These are phyloP conservation scores for Neodiprion pinetum DNA, from an alignment of 1,140 invertebrate genomes.

Conservation along the genomic window DNA sequence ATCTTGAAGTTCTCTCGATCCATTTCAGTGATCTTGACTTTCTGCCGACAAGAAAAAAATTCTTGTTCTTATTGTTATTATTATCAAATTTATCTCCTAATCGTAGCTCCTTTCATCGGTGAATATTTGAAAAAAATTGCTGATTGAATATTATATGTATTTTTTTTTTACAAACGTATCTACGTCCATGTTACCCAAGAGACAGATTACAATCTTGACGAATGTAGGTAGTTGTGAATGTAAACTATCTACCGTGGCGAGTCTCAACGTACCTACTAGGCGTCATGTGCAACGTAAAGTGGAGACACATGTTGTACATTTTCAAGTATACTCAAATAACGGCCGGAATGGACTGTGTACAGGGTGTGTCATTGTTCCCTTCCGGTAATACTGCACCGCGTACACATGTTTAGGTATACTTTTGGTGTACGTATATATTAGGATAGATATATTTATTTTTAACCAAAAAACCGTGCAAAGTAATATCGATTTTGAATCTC, in stretches of 20 bases:
- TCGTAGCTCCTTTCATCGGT: no score
- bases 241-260: not conserved
- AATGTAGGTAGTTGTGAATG: not conserved
- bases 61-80: slow-evolving; percentile 2
- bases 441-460: no score
- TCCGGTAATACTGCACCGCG: no score
- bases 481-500: no score
- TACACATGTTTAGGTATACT: no score
- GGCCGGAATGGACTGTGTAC: not conserved
- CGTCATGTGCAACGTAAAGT: slow-evolving; percentile 7
- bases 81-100: no score
- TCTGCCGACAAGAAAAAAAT: slow-evolving; percentile 72
- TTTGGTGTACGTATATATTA: no score
- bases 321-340: slow-evolving; percentile 5
- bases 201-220: not conserved
- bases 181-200: no score
- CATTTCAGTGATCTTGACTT: slow-evolving; percentile 89
- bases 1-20: slow-evolving; percentile 86
- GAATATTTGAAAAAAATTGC: no score
- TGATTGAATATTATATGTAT: no score
- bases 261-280: not conserved
- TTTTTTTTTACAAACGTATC: no score
- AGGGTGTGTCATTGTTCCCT: not conserved
- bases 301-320: not conserved
- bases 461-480: no score